phyloP scores from a whole-genome alignment of 2,888 invertebrate genomes.

The Andrena dorsata region DNA sequence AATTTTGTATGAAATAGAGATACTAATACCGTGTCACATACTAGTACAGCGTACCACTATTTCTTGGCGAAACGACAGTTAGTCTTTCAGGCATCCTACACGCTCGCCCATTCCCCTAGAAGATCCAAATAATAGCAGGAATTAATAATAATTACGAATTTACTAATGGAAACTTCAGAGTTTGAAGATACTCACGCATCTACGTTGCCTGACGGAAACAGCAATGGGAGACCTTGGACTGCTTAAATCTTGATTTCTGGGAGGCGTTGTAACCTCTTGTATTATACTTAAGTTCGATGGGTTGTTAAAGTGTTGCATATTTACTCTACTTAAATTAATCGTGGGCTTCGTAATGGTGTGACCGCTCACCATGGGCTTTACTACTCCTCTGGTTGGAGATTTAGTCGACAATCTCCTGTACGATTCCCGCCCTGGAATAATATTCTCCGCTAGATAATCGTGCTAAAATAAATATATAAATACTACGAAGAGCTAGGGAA shows the following conservation, averaged over 20 bases:
- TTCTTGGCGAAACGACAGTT: conserved; percentile 64
- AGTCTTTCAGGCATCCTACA: conserved; percentile 78
- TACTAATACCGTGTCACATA: background rate
- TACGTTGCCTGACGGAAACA: conserved; percentile 47
- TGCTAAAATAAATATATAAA: background rate
- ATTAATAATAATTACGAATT: background rate
- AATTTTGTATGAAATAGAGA: background rate
- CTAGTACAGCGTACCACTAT: conserved; percentile 70
- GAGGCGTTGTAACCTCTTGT: conserved; percentile 74
- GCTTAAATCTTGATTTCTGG: conserved; percentile 59
- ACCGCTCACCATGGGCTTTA: conserved; percentile 83
- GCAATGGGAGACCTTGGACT: conserved; percentile 42
- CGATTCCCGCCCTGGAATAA: conserved; percentile 74
- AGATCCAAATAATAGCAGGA: conserved; percentile 23
- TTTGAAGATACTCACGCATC: conserved; percentile 66
- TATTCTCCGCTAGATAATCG: background rate
- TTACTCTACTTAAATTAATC: conserved; percentile 82
- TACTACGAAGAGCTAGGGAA: background rate
- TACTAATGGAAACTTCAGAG: background rate
- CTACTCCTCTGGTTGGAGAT: conserved; percentile 81
- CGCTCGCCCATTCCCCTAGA: conserved; percentile 70
- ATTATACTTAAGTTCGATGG: conserved; percentile 78
- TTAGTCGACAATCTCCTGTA: conserved; percentile 75
- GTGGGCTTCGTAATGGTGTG: conserved; percentile 83
- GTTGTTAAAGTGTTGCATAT: conserved; percentile 77